phyloP scores from a whole-genome alignment of 1,140 invertebrate species.

The Hirudo medicinalis region DNA sequence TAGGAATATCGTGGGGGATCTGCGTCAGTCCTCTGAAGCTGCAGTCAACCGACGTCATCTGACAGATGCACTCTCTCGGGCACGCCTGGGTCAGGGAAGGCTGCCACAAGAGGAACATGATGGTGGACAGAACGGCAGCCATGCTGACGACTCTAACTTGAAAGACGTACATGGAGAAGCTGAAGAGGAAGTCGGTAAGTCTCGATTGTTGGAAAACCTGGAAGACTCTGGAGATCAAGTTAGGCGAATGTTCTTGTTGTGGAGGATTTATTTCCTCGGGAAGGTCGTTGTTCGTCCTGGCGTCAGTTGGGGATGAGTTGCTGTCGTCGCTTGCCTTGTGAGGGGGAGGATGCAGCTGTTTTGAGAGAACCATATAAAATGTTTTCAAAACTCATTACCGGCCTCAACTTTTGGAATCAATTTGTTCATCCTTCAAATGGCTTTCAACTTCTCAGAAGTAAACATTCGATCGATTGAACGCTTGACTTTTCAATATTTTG shows the following conservation, averaged over 20 bases:
- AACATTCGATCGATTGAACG: too few relatives aligned
- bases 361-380: too few relatives aligned
- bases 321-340: too few relatives aligned
- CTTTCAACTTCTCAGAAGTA: too few relatives aligned
- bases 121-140: neutral
- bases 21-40: constrained; percentile 62
- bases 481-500: too few relatives aligned
- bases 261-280: neutral
- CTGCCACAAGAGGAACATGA: neutral
- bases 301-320: too few relatives aligned
- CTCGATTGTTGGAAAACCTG: neutral
- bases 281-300: neutral
- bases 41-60: constrained; percentile 62
- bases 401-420: too few relatives aligned
- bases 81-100: constrained; percentile 40
- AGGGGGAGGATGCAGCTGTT: too few relatives aligned
- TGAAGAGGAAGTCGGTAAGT: neutral
- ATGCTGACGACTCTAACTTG: neutral
- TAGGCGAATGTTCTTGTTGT: neutral
- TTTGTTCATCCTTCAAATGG: too few relatives aligned
- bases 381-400: too few relatives aligned
- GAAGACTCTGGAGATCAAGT: neutral
- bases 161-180: too few relatives aligned
- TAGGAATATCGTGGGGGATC: constrained; percentile 60
- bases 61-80: constrained; percentile 65